Percentiles rank a stretch among this genome's conserved stretches.
Evolutionary conservation across 2,797 vertebrate genomes (phyloP).

Genomic region (Artibeus lituratus): DNA sequence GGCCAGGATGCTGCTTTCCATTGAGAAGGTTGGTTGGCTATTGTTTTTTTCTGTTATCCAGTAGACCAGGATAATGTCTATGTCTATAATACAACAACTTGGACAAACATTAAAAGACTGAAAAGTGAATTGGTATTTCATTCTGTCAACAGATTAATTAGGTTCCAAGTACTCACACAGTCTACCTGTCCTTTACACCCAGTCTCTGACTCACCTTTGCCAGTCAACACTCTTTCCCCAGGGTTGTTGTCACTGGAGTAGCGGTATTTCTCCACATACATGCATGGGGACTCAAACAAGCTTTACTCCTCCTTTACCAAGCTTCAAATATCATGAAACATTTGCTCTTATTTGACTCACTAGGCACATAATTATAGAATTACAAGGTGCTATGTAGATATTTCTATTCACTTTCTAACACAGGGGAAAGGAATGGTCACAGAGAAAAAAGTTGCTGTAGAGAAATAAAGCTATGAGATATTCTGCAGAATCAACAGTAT

Average conservation of each 20-base stretch:
- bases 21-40: not conserved
- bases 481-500: not conserved
- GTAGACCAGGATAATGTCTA: not conserved
- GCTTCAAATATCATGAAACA: not conserved
- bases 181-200: not conserved
- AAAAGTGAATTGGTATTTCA: not conserved
- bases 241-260: not conserved
- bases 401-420: not conserved
- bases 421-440: not conserved
- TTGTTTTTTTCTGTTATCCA: not conserved
- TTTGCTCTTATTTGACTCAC: not conserved
- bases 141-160: not conserved
- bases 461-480: not conserved
- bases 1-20: not conserved
- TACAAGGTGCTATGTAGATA: not conserved
- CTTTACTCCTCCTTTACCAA: not conserved
- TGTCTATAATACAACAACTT: not conserved
- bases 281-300: not conserved
- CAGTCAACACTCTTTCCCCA: not conserved
- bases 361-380: not conserved
- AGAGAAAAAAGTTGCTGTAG: not conserved
- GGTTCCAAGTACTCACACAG: not conserved
- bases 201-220: not conserved
- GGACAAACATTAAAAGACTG: not conserved
- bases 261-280: accelerated